Base-by-base conservation (phyloP, 2,797 vertebrate species). In the Xerus rutilus region DNA sequence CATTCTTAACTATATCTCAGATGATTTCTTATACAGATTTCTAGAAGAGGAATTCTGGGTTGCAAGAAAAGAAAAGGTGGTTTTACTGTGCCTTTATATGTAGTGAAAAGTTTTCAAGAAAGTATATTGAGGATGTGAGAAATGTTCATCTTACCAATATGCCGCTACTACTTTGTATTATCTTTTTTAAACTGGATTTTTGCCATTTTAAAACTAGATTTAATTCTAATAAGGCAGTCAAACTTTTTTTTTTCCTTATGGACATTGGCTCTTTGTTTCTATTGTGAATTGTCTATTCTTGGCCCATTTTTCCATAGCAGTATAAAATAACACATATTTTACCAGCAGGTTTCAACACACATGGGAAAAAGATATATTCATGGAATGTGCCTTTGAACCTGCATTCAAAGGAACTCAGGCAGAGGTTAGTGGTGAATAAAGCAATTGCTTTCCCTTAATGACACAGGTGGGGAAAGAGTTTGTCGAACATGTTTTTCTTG, bases 401-500 rank as follows among this genome's bases (percentile, higher is more conserved):
- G 73, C 85, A 96, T 95, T 97, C 94, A 97, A 97, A 96, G 96
- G 96, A 96, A 96, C 78, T 84, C 91, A 97, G 94, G 73, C 77
- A 96, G 95, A 97, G 96, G 93, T 92, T 93, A 88, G 93, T 83
- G 74, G 95, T 76, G 92, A 97, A 97, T 97, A 97, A 96, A 98
- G 94, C 95, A 96, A 95, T 93, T 93, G 89, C 95, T 95, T 94
- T 93, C 82, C 39, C 93, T 97, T 97, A 97, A 97, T 97, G 94
- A 92, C 95, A 97, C 95, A 96, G 93, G 93, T 96, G 78, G 94
- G 84, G 77, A 85, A 97, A 95, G 87, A 96, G 65, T 94, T 97
- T 96, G 89, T 86, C 82, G 93, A 97, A 95, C 67, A 90, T 96
- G 93, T 96, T 96, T 95, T 96, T 85, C 96, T 93, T 91, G 91